These are phyloP conservation scores for Anser brachyrhynchus DNA, from an alignment of 2,113 vertebrate genomes.

Conservation along the genomic window DNA sequence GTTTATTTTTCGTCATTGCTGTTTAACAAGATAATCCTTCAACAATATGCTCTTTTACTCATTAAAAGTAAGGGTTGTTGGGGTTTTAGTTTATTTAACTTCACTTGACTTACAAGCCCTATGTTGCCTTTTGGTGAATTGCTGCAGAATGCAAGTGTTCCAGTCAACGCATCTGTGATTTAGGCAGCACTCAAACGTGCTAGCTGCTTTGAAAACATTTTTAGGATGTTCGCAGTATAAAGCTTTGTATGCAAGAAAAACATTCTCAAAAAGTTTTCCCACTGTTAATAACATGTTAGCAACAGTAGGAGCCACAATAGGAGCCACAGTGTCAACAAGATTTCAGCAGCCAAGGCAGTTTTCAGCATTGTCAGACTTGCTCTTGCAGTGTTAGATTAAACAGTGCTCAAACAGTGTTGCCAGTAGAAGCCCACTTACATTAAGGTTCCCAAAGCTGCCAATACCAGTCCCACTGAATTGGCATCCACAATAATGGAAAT, in stretches of 20 bases:
- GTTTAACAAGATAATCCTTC: background rate
- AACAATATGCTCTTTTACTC: background rate
- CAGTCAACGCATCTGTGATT: conserved; percentile 32
- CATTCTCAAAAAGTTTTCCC: conserved; percentile 45
- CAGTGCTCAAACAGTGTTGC: conserved; percentile 63
- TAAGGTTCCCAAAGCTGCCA: conserved; percentile 69
- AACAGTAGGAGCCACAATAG: conserved; percentile 64
- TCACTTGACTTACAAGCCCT: background rate
- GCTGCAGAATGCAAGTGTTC: conserved; percentile 4
- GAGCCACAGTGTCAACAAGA: conserved; percentile 35
- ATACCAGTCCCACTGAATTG: conserved; percentile 70
- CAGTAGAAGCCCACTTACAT: conserved; percentile 68
- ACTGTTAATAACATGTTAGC: conserved; percentile 66
- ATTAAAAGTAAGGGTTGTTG: background rate
- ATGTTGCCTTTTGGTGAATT: background rate
- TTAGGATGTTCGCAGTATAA: conserved; percentile 12
- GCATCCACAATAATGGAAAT: conserved; percentile 70
- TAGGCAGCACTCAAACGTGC: conserved; percentile 30
- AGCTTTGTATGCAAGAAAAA: conserved; percentile 59
- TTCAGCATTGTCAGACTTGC: conserved; percentile 63
- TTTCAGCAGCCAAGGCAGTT: conserved; percentile 67
- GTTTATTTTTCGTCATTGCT: background rate
- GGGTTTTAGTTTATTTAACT: background rate
- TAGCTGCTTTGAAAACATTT: background rate
- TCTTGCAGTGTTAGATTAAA: conserved; percentile 64